phyloP scores from a whole-genome alignment of 2,113 vertebrate genomes.

The Larimichthys polyactis region DNA sequence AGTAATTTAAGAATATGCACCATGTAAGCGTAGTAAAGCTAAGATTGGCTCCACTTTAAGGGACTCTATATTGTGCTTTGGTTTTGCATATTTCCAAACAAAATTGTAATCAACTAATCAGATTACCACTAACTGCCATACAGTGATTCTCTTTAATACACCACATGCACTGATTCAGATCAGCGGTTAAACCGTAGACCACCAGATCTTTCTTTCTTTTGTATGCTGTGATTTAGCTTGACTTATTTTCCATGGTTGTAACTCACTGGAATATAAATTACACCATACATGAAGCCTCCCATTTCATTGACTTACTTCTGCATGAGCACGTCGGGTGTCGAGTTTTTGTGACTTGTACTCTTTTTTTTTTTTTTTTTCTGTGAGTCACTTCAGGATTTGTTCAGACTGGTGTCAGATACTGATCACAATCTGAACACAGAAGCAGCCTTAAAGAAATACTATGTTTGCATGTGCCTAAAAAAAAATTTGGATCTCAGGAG shows the following conservation, averaged over 20 bases:
- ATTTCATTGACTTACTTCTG: neutral
- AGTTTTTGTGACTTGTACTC: neutral
- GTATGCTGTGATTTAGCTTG: neutral
- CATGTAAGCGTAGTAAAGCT: neutral
- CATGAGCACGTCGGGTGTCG: neutral
- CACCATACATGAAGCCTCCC: neutral
- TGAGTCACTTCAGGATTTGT: neutral
- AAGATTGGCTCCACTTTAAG: neutral
- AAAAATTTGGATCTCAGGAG: constrained; percentile 35
- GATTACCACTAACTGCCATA: neutral
- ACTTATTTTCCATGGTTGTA: neutral
- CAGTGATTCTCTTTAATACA: neutral
- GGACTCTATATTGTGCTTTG: neutral
- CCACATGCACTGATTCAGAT: neutral
- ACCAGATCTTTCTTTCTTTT: neutral
- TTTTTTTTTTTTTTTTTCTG: neutral
- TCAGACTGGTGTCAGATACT: constrained; percentile 17
- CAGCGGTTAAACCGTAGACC: neutral
- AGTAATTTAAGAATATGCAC: neutral
- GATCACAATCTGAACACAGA: constrained; percentile 28
- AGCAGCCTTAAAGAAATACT: neutral
- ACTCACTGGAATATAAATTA: neutral
- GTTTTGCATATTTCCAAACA: too few relatives aligned
- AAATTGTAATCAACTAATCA: neutral
- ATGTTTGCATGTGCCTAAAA: constrained; percentile 8